Percentiles rank a stretch among this genome's conserved stretches.
These are phyloP conservation scores for Cryptocephalus moraei DNA, from an alignment of 2,888 invertebrate species.

Conservation along the genomic window DNA sequence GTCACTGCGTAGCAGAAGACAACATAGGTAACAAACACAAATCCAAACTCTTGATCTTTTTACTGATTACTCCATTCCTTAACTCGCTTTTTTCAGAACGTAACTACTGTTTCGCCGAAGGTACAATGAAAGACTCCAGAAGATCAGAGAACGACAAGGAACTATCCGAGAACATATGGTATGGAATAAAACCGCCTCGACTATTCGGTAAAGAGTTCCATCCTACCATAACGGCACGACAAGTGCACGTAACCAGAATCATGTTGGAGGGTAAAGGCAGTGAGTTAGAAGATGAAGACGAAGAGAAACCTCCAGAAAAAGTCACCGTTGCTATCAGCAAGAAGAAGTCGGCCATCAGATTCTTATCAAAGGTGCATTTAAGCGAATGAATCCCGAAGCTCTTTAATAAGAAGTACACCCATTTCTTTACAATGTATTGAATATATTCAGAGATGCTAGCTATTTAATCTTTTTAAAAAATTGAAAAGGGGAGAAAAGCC, in stretches of 20 bases:
- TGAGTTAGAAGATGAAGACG: conserved; percentile 3
- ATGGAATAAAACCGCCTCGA: conserved; percentile 21
- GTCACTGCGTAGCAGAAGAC: background rate
- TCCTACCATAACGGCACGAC: conserved; percentile 26
- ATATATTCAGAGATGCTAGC: too few species aligned
- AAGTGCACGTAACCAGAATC: conserved; percentile 22
- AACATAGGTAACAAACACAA: background rate
- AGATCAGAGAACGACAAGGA: conserved; percentile 12
- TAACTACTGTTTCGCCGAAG: conserved; percentile 23
- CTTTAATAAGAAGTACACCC: too few species aligned
- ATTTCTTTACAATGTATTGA: too few species aligned
- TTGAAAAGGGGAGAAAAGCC: too few species aligned
- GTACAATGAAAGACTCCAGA: conserved; percentile 18
- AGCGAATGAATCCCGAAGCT: background rate
- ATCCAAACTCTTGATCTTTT: background rate
- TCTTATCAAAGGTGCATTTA: conserved; percentile 6
- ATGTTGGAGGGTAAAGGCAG: conserved; percentile 20
- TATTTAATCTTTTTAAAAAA: too few species aligned
- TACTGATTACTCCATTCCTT: background rate
- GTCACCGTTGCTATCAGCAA: conserved; percentile 8
- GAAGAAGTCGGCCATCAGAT: conserved; percentile 15
- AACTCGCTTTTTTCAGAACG: conserved; percentile 10
- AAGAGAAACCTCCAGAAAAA: conserved; percentile 2
- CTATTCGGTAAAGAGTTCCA: conserved; percentile 11
- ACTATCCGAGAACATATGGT: conserved; percentile 25